phyloP scores from a whole-genome alignment of 92 coral and sea anemone genomes.

The Pocillopora grandis region DNA sequence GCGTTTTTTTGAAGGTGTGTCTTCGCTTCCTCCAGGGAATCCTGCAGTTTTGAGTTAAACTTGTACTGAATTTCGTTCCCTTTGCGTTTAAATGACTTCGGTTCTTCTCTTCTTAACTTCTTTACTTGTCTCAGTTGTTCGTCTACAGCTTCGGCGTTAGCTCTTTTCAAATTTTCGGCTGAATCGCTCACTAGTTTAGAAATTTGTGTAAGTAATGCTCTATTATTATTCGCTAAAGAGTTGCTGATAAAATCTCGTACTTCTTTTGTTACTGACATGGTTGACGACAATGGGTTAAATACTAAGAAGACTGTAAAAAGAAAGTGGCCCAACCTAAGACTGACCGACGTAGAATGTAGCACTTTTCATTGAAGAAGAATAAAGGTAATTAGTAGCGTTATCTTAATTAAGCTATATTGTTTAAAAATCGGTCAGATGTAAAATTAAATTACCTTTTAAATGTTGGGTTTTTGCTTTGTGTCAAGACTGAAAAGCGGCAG shows the following conservation, averaged over 20 bases:
- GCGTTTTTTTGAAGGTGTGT: background rate
- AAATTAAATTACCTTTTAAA: too few relatives aligned
- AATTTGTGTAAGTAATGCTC: conserved; percentile 7
- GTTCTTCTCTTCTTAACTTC: conserved; percentile 12
- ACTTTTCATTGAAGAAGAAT: too few relatives aligned
- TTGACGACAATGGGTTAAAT: conserved; percentile 1
- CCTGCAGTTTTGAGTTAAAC: conserved; percentile 30
- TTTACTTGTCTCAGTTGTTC: conserved; percentile 22
- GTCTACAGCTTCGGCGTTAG: conserved; percentile 2
- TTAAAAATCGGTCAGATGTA: too few relatives aligned
- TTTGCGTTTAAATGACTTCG: conserved; percentile 24
- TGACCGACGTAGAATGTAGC: too few relatives aligned
- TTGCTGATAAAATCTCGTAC: conserved; percentile 25
- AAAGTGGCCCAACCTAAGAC: too few relatives aligned
- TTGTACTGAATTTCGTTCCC: conserved; percentile 35
- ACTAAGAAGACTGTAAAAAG: background rate
- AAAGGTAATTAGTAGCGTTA: too few relatives aligned
- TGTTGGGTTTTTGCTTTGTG: too few relatives aligned
- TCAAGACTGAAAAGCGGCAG: too few relatives aligned
- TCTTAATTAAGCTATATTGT: too few relatives aligned
- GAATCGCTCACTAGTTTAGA: conserved; percentile 8
- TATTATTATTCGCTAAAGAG: conserved; percentile 35
- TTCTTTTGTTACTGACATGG: conserved; percentile 17
- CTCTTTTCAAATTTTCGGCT: conserved; percentile 6
- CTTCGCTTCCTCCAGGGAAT: conserved; percentile 13